Conservation (phyloP, 2,888 invertebrate genomes). For the Pseudococcus jackbeardsleyi region DNA sequence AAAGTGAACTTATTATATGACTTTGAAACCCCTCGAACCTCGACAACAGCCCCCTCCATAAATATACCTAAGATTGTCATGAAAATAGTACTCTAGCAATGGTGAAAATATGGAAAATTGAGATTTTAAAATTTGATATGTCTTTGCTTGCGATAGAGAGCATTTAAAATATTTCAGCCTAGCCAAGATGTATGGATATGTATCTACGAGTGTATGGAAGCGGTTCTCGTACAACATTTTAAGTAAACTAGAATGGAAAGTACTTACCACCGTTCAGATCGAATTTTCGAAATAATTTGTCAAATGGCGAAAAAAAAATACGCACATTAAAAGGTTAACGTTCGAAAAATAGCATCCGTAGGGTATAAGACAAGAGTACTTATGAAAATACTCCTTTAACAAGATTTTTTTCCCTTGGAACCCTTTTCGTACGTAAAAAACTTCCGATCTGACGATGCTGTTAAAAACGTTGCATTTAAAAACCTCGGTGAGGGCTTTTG, state of each 20-base stretch:
- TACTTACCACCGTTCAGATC: neutral
- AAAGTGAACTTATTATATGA: slow-evolving; percentile 11
- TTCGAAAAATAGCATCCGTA: slow-evolving; percentile 46
- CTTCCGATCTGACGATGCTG: slow-evolving; percentile 15
- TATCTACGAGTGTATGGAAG: slow-evolving; percentile 7
- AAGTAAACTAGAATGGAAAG: neutral
- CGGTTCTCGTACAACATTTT: neutral
- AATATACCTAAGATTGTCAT: slow-evolving; percentile 28
- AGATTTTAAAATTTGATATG: slow-evolving; percentile 17
- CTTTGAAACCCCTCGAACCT: neutral
- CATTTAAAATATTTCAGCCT: neutral
- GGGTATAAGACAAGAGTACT: slow-evolving; percentile 37
- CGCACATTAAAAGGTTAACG: slow-evolving; percentile 34
- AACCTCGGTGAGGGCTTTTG: neutral
- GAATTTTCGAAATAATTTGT: slow-evolving; percentile 4
- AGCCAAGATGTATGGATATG: neutral
- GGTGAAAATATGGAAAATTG: slow-evolving; percentile 3
- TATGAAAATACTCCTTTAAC: slow-evolving; percentile 42
- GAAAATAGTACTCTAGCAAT: slow-evolving; percentile 1
- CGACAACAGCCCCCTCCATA: neutral
- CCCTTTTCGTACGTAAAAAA: slow-evolving; percentile 22
- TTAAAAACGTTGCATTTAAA: slow-evolving; percentile 34
- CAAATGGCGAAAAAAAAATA: slow-evolving; percentile 2
- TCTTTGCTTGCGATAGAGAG: slow-evolving; percentile 9
- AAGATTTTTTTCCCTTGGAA: neutral